Evolutionary conservation across 2,113 vertebrate genomes (phyloP).

Genomic region (Capricornis sumatraensis): DNA sequence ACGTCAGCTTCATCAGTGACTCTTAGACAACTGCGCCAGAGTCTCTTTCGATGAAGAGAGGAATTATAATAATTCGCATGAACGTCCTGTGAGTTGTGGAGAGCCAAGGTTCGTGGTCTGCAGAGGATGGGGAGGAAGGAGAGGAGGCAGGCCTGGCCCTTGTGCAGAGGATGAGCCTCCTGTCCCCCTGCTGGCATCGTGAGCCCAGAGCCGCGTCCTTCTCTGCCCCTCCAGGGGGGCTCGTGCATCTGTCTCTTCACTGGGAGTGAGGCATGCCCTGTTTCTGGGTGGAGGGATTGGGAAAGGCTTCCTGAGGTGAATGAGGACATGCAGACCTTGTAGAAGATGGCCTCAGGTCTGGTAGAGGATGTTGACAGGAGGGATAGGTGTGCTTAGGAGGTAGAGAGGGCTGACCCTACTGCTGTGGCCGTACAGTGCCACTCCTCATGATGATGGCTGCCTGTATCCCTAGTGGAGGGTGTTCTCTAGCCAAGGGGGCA

Average conservation of each 20-base stretch:
- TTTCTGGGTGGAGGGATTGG: background rate
- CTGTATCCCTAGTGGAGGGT: background rate
- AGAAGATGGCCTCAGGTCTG: rapidly evolving
- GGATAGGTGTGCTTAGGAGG: rapidly evolving
- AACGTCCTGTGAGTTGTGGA: background rate
- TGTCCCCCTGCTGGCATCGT: rapidly evolving
- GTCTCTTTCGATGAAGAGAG: background rate
- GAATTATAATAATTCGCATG: background rate
- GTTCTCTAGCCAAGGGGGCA: background rate
- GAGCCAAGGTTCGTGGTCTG: rapidly evolving
- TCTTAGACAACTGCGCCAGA: background rate
- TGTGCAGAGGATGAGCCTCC: background rate
- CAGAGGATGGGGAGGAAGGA: background rate
- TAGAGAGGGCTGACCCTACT: rapidly evolving
- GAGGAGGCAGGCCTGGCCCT: background rate
- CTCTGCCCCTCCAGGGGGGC: rapidly evolving
- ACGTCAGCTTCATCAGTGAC: constrained; percentile 28
- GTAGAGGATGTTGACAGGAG: rapidly evolving
- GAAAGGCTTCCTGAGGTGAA: background rate
- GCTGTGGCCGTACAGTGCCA: rapidly evolving
- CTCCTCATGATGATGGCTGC: rapidly evolving
- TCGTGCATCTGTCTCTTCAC: background rate
- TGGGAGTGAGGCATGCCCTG: background rate
- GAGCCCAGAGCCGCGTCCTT: rapidly evolving
- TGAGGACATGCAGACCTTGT: rapidly evolving